phyloP scores from a whole-genome alignment of 2,888 invertebrate genomes.

The Apomyelois bistriatella region DNA sequence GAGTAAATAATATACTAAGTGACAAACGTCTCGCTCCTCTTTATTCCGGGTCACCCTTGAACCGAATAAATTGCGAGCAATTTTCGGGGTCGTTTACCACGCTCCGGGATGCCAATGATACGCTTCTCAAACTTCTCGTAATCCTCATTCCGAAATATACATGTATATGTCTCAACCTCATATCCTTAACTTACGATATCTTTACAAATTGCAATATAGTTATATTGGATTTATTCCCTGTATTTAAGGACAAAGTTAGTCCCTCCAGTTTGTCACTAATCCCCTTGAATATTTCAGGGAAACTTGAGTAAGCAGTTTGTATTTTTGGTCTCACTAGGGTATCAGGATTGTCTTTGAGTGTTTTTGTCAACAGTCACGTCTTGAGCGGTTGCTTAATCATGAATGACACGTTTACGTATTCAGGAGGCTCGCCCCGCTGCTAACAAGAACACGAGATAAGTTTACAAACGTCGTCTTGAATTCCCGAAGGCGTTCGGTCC shows the following conservation, averaged over 20 bases:
- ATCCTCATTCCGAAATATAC: constrained; percentile 40
- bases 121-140: constrained; percentile 52
- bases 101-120: constrained; percentile 65
- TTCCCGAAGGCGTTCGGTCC: constrained; percentile 63
- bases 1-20: constrained; percentile 69
- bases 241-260: constrained; percentile 15
- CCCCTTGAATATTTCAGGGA: constrained; percentile 21
- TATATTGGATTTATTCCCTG: constrained; percentile 35
- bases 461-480: constrained; percentile 73
- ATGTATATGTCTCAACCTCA: constrained; percentile 21
- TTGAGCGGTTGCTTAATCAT: constrained; percentile 66
- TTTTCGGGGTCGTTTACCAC: constrained; percentile 71
- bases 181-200: constrained; percentile 31
- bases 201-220: constrained; percentile 48
- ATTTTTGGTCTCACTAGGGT: constrained; percentile 36
- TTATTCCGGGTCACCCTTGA: constrained; percentile 71
- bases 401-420: constrained; percentile 75
- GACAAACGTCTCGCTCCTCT: constrained; percentile 65
- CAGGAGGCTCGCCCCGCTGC: constrained; percentile 61
- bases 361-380: constrained; percentile 68
- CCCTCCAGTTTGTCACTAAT: constrained; percentile 17
- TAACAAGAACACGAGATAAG: constrained; percentile 76
- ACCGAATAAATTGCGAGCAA: constrained; percentile 71
- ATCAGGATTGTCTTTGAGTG: constrained; percentile 42
- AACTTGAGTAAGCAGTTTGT: constrained; percentile 20